Base-by-base conservation (phyloP, 2,888 invertebrate genomes). In the Argyresthia albistria region DNA sequence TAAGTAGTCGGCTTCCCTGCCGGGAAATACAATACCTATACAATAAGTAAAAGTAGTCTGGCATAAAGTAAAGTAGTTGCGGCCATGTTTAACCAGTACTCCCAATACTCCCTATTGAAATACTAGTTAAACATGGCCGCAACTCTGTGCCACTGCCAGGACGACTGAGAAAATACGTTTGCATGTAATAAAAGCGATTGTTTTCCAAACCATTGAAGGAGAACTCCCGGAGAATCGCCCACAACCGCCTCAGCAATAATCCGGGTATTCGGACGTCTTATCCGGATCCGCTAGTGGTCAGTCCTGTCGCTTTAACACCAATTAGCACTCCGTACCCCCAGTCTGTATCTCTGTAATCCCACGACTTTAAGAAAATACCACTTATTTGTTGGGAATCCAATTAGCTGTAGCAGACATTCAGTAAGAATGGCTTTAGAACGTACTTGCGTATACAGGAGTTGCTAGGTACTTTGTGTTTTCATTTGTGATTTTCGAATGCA, bases 191-290 rank as follows among this genome's bases (percentile, higher is more conserved):
- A 47, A 35, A 35, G 35, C 12, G 35, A 25, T 25, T 25, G 25
- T 25, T 25, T 25, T 25, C 25, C 25, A 25, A 25, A 25, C 25
- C 16, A 25, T 16, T 15, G 16, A 16, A 16, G n/a, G 1, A 11
- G 25, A 35, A 4, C 7, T 15, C 8, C 9, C 25, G 6, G 46
- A 35, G 11, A 35, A 35, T n/a, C n/a, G 14, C 0, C 16, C 45
- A 4, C n/a, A 25, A 25, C 25, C 25, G 6, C 25, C 25, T 49
- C 59, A 54, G 61, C 62, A 64, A 55, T 65, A 66, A 67, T 66
- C 67, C 67, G 66, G 69, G 66, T 74, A 76, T 67, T 66, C 73
- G 59, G 65, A 76, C 70, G 66, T 64, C 72, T 79, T 79, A 79
- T 79, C 76, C 67, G 63, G 58, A 62, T 55, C 25, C 25, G 25